Evolutionary conservation across 1,140 invertebrate genomes (phyloP).

Genomic region (Rhizoglyphus robini): DNA sequence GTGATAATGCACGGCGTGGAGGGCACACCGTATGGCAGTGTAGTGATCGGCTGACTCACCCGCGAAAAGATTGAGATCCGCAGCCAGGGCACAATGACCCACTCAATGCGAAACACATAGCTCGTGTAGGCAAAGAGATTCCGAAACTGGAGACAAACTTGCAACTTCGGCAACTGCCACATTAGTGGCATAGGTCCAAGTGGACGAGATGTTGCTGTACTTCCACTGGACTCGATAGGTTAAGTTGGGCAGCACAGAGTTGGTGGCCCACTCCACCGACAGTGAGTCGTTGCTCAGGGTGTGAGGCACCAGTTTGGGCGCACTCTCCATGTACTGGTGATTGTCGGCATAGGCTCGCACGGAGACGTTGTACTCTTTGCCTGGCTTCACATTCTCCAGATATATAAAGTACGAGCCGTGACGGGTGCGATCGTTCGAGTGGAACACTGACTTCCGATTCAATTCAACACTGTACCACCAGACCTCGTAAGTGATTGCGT

Average conservation of each 20-base stretch:
- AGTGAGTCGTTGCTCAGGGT: constrained; percentile 56
- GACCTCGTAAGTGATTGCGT: constrained; percentile 57
- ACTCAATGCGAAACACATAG: constrained; percentile 71
- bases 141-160: not conserved
- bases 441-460: constrained; percentile 16
- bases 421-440: constrained; percentile 6
- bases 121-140: constrained; percentile 55
- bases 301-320: constrained; percentile 58
- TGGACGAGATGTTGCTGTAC: constrained; percentile 38
- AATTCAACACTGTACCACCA: constrained; percentile 45
- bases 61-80: constrained; percentile 56
- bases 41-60: constrained; percentile 63
- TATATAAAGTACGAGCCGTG: constrained; percentile 4
- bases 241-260: constrained; percentile 39
- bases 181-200: not conserved
- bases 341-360: constrained; percentile 44
- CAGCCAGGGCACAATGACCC: constrained; percentile 48
- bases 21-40: constrained; percentile 38
- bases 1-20: constrained; percentile 40
- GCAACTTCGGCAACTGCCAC: not conserved
- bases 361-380: constrained; percentile 25
- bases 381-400: not conserved
- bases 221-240: constrained; percentile 60
- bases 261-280: constrained; percentile 59
- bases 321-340: constrained; percentile 24